These are phyloP conservation scores for Colletes collaris DNA, from an alignment of 2,888 invertebrate genomes.

Conservation along the genomic window DNA sequence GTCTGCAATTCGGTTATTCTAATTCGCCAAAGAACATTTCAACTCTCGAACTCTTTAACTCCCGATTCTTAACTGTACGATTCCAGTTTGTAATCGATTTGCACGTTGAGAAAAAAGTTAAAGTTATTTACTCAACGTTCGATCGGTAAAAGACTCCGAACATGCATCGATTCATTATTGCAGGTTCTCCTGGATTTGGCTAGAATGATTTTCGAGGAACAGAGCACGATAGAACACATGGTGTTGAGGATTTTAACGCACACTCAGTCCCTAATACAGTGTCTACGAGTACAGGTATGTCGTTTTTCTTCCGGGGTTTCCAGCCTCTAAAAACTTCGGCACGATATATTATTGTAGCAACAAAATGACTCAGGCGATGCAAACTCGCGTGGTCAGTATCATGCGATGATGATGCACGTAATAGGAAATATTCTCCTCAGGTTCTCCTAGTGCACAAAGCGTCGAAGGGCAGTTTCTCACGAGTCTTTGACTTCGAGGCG, in stretches of 20 bases:
- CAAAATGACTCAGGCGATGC: neutral
- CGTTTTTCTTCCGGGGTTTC: neutral
- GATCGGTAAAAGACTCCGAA: no score
- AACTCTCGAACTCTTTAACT: no score
- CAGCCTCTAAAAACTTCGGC: no score
- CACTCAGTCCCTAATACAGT: constrained; percentile 96
- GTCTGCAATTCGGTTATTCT: no score
- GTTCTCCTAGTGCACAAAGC: constrained; percentile 95
- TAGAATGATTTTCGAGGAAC: constrained; percentile 98
- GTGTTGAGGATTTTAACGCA: constrained; percentile 96
- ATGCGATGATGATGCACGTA: neutral
- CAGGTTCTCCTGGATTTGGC: constrained; percentile 95
- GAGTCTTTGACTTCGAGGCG: constrained; percentile 97
- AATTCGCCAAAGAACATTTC: no score
- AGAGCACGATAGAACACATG: constrained; percentile 97
- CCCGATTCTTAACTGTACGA: no score
- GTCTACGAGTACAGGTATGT: constrained; percentile 95
- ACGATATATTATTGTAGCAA: no score
- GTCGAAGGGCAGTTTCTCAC: constrained; percentile 95
- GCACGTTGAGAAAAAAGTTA: no score
- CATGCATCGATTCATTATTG: neutral
- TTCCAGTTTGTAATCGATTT: no score
- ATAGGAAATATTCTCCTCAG: constrained; percentile 81
- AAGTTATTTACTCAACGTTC: no score
- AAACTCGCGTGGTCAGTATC: neutral